Base-by-base conservation (phyloP, 1,140 invertebrate genomes). In the Achatina immaculata region DNA sequence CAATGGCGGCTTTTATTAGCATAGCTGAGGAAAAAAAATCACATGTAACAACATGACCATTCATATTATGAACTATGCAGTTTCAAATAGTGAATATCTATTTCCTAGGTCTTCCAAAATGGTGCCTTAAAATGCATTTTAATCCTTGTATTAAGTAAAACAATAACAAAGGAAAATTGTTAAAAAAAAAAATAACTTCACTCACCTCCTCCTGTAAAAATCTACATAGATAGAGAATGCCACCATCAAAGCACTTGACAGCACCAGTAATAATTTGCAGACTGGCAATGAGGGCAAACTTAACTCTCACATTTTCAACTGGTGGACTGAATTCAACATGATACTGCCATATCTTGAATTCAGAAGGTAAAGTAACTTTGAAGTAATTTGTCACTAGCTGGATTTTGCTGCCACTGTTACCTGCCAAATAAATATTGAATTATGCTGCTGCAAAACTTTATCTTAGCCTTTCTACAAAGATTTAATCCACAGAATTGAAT, bases 241-340 rank as follows among this genome's bases (percentile, higher is more conserved):
- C 65, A 24, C 77, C 77, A 78, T 78, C 77, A 78, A 78, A 78
- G 21, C 16, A 34, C 28, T 51, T 40, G 9, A 69, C 65, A 28
- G 58, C 31, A 3, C 77, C 77, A n/a, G 45, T 34, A 16, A 45
- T 24, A n/a, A 68, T 42, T 28, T 34, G 31, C 4, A 68, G 65
- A 6, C 36, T 7, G n/a, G 40, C 40, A 45, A 78, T 45, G 34
- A 78, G 31, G 24, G 19, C 77, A 69, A n/a, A 69, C 38, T 78
- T 78, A 9, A 78, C 45, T 31, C 42, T 66, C 3, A 19, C 24
- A 69, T 51, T 78, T 42, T 78, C 77, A 14, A 78, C 65, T 28
- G 7, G 24, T 38, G 77, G 77, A 24, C 69, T 78, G 66, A 78
- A 78, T 16, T 16, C 16, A 2, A 78, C 77, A 68, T 78, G 77